Base-by-base conservation (phyloP, 2,113 vertebrate species). In the Ammodytes dubius region DNA sequence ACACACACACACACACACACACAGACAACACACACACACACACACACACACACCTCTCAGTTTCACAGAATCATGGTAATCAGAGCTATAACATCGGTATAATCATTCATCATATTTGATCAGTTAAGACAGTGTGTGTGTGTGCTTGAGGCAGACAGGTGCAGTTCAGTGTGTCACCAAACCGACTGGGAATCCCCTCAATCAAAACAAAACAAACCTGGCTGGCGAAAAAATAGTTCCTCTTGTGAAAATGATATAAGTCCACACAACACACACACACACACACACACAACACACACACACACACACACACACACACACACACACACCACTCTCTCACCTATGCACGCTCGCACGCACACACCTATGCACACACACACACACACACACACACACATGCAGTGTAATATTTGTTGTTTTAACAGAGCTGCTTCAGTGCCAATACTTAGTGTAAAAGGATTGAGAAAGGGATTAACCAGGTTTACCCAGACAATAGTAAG, bases 171-270 rank as follows among this genome's bases (percentile, higher is more conserved):
- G 77, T 85, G 73, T 87, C 91, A 90, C 54, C 69, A 15, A 77
- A 84, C 84, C 50, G 69, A 74, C 59, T 75, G 88, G 89, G 89
- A 92, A 88, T 86, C 83, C 77, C 89, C 82, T 86, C 42, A 86
- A 52, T 76, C 19, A 80, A 74, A 69, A 45, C n/a, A 82, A 83
- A 85, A 89, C 70, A 81, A 83, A 43, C 70, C 9, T 10, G 5
- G 14, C 11, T 76, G 45, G 13, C 11, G 40, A 74, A 69, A 59
- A 17, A 60, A 59, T 73, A 57, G 80, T 89, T 85, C 81, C 67
- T 72, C 64, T 70, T 63, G 50, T 79, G 82, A 45, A 91, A 85
- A 76, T n/a, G n/a, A n/a, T n/a, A n/a, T n/a, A n/a, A n/a, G n/a
- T n/a, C n/a, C n/a, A n/a, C n/a, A n/a, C n/a, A n/a, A n/a, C n/a